Evolutionary conservation across 1,140 invertebrate species (phyloP), one percentile per base, ranked within the genome.

Genomic region (Drosophila pruinosa): DNA sequence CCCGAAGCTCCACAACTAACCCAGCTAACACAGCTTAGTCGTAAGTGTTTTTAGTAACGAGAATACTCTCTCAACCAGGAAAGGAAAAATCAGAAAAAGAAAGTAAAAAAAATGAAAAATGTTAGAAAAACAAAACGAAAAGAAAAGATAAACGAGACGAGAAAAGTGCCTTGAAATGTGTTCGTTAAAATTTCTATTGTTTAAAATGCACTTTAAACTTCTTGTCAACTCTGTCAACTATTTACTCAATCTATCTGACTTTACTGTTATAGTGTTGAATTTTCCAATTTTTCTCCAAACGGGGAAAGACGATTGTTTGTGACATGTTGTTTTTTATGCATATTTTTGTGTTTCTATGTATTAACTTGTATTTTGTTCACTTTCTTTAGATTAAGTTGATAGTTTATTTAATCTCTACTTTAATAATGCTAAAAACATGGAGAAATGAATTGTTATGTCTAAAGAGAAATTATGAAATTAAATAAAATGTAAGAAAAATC

Each of bases 321-420:
- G 82, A 88, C 82, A 88, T 88, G 83, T 88, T 88, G 82, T 88
- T 88, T 88, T 89, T 88, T 88, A 82, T 88, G 82, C 82, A 86
- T 88, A 75, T 86, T 80, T 28, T 50, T 86, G 72, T 80, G 77
- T 68, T 71, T 73, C 53, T 67, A 62, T 67, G 74, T 85, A 79
- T 83, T 67, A 88, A 78, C 85, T 77, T 71, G 53, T 80, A 85
- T 80, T 85, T 85, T 71, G 62, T 78, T 81, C 57, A 69, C 41
- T 78, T 78, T 88, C 86, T 65, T 74, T 78, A 71, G 76, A 65
- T 64, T 69, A 78, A 88, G 82, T 82, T 72, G 28, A 65, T 88
- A 88, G 82, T 82, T 82, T 88, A 88, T 86, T 86, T 88, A 88
- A 88, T 86, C 65, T 86, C 70, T 86, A 86, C 78, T 69, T 82